A percentile compares a stretch with the other conserved stretches of the same genome.
phyloP scores from a whole-genome alignment of 2,113 vertebrate species.

The Dissostichus mawsoni region DNA sequence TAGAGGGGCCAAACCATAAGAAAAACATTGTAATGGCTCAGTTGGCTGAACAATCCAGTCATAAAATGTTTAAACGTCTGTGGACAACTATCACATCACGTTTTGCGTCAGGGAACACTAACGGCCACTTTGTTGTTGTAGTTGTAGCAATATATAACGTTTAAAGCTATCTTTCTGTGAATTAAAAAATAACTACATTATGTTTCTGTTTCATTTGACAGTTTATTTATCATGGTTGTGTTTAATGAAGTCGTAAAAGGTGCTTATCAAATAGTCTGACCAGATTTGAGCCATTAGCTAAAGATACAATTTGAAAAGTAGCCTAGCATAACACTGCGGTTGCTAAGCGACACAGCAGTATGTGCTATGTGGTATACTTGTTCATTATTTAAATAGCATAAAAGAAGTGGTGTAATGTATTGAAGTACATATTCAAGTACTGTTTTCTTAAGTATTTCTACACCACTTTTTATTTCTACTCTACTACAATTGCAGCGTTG shows the following conservation, averaged over 20 bases:
- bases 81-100: not conserved
- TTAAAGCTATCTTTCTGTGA: not conserved
- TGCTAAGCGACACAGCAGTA: too few species aligned
- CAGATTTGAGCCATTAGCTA: not conserved
- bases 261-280: not conserved
- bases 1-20: not conserved
- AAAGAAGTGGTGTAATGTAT: too few species aligned
- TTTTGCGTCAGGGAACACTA: not conserved
- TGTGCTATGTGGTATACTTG: too few species aligned
- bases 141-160: not conserved
- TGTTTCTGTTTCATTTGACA: too few species aligned
- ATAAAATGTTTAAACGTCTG: not conserved
- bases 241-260: too few species aligned
- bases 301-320: not conserved
- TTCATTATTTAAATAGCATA: conserved; percentile 26
- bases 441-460: too few species aligned
- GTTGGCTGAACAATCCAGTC: conserved; percentile 1
- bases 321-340: too few species aligned
- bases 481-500: too few species aligned
- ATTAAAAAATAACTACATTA: not conserved
- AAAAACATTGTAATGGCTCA: conserved; percentile 4
- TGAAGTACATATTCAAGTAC: too few species aligned
- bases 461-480: too few species aligned
- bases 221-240: too few species aligned
- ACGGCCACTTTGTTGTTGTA: not conserved